Percentiles rank a stretch among this genome's conserved stretches.
These are phyloP conservation scores for Streptopelia turtur DNA, from an alignment of 2,797 vertebrate species.

Conservation along the genomic window DNA sequence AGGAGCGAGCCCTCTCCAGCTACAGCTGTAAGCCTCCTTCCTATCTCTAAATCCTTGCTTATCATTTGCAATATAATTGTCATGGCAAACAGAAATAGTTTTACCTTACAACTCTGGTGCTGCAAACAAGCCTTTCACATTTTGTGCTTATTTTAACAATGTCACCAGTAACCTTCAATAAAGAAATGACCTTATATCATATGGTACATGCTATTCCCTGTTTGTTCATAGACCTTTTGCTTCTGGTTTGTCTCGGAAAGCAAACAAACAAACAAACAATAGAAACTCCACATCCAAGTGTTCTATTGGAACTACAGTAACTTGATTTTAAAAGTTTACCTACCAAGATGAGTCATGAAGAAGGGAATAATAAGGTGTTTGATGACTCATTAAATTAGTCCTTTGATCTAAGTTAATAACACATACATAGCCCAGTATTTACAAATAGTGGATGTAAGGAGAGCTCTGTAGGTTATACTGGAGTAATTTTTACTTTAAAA, in stretches of 20 bases:
- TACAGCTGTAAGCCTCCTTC: not conserved
- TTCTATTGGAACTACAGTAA: not conserved
- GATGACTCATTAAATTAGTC: constrained; percentile 41
- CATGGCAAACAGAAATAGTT: not conserved
- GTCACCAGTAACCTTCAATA: not conserved
- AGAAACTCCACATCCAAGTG: not conserved
- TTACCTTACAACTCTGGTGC: not conserved
- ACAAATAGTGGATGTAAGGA: not conserved
- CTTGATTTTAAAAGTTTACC: constrained; percentile 1
- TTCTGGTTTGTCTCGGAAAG: constrained; percentile 33
- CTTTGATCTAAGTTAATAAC: constrained; percentile 41
- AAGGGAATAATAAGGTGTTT: constrained; percentile 21
- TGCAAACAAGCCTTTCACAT: not conserved
- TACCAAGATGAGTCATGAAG: constrained; percentile 24
- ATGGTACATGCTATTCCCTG: not conserved
- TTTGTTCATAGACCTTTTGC: not conserved
- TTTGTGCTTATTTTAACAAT: not conserved
- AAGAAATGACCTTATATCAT: not conserved
- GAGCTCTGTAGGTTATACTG: not conserved
- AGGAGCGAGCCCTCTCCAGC: not conserved
- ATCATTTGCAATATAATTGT: not conserved
- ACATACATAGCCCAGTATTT: constrained; percentile 1
- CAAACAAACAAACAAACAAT: not conserved
- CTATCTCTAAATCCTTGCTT: not conserved
- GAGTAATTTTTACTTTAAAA: not conserved